Conservation (phyloP, 2,113 vertebrate species). For the Platichthys flesus region DNA sequence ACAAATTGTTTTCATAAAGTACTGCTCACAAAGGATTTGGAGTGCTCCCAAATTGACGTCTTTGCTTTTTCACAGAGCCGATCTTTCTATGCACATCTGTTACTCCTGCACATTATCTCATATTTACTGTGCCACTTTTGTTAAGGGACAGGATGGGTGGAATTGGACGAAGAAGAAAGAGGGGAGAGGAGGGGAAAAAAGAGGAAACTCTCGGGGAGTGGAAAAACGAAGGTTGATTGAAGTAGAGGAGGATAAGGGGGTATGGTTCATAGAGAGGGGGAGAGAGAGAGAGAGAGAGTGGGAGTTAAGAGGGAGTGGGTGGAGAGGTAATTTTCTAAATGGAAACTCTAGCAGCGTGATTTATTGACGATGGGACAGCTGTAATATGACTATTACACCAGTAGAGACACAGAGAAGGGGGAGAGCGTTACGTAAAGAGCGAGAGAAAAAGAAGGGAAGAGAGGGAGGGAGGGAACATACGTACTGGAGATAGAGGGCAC, state of each 20-base stretch:
- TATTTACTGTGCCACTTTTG: conserved; percentile 6
- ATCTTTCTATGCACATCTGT: background rate
- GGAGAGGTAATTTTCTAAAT: conserved; percentile 81
- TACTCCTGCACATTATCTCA: conserved; percentile 19
- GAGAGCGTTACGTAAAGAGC: background rate
- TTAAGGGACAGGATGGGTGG: background rate
- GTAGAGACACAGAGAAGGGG: conserved; percentile 52
- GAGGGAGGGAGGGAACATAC: conserved; percentile 17
- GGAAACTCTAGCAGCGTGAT: conserved; percentile 75
- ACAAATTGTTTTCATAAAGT: conserved; percentile 2
- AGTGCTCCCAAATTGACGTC: conserved; percentile 7
- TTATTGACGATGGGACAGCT: conserved; percentile 78
- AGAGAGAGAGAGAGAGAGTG: conserved; percentile 18
- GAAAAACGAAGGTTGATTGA: conserved; percentile 54
- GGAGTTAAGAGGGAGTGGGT: conserved; percentile 61
- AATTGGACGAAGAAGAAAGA: background rate
- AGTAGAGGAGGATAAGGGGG: conserved; percentile 41
- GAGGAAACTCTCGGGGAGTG: conserved; percentile 1
- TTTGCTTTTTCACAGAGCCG: conserved; percentile 2
- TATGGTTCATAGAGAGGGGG: conserved; percentile 24
- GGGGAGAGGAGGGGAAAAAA: background rate
- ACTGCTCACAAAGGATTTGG: background rate
- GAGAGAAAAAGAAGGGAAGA: background rate
- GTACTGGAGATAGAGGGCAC: conserved; percentile 46
- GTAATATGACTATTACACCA: conserved; percentile 79